Evolutionary conservation across 2,888 invertebrate species (phyloP).

Genomic region (Drosophila multiciliata): DNA sequence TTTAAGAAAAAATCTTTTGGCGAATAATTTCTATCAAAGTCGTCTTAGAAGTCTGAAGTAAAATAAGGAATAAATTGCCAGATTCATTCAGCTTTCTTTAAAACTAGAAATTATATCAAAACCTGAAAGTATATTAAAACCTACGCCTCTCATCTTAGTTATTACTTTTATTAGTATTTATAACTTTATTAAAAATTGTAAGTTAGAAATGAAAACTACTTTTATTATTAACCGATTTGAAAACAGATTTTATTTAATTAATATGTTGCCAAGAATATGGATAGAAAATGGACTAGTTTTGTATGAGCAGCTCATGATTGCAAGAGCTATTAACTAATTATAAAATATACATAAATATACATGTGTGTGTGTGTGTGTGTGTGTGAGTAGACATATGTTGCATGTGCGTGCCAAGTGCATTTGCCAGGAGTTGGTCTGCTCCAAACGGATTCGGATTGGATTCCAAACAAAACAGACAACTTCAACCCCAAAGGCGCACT

Average conservation of each 20-base stretch:
- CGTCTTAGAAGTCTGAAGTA: neutral
- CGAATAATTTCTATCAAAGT: too few species aligned
- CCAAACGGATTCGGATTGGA: constrained; percentile 4
- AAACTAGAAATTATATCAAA: neutral
- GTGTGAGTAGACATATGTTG: neutral
- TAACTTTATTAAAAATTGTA: neutral
- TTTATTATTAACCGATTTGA: neutral
- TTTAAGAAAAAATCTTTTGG: neutral
- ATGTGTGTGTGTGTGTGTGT: neutral
- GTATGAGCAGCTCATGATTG: neutral
- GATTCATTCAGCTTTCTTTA: neutral
- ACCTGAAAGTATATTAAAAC: rapidly evolving
- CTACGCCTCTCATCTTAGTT: neutral
- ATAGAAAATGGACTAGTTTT: neutral
- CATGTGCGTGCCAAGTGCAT: constrained; percentile 63
- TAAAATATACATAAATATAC: constrained; percentile 19
- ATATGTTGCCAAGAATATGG: neutral
- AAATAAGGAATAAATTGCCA: too few species aligned
- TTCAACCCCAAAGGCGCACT: constrained; percentile 43
- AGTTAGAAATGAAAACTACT: neutral
- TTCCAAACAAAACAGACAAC: constrained; percentile 10
- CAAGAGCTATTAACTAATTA: constrained; percentile 11
- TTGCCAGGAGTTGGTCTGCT: constrained; percentile 7
- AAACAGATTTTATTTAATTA: neutral
- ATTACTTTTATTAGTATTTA: neutral